Percentiles rank a stretch among this genome's conserved stretches.
Conservation (phyloP, 2,888 invertebrate genomes). For the Sarcophaga variegata region DNA sequence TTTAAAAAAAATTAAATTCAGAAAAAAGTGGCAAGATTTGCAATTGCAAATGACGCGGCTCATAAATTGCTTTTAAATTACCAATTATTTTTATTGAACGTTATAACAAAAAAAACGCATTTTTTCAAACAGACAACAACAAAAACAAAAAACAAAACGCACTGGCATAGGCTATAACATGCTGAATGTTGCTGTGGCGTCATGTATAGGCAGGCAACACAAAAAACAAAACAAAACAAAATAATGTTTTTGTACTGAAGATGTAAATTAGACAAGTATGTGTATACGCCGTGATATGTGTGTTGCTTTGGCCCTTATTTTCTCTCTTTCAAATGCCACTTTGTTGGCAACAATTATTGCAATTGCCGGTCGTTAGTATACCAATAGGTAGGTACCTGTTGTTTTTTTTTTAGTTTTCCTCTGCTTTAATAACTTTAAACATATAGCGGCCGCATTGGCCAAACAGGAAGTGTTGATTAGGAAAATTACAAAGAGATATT, state of each 20-base stretch:
- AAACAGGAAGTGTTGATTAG: slow-evolving; percentile 66
- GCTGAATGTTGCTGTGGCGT: neutral
- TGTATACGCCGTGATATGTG: neutral
- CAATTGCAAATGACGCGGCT: slow-evolving; percentile 65
- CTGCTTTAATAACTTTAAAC: neutral
- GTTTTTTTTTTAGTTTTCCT: neutral
- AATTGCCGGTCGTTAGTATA: slow-evolving; percentile 23
- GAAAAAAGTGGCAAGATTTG: slow-evolving; percentile 47
- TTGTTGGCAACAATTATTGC: slow-evolving; percentile 15
- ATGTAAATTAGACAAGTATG: slow-evolving; percentile 65
- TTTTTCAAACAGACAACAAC: slow-evolving; percentile 18
- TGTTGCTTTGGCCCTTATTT: slow-evolving; percentile 50
- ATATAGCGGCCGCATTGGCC: slow-evolving; percentile 15
- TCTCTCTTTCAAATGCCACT: neutral
- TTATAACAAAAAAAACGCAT: slow-evolving; percentile 64
- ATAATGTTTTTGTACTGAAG: slow-evolving; percentile 60
- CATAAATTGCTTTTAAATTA: slow-evolving; percentile 69
- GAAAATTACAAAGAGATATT: slow-evolving; percentile 39
- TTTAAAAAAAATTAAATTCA: neutral
- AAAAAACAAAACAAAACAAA: slow-evolving; percentile 25
- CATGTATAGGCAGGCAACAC: neutral
- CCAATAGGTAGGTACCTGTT: slow-evolving; percentile 16
- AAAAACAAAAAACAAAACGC: slow-evolving; percentile 18
- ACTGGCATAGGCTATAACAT: neutral
- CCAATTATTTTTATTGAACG: slow-evolving; percentile 69